Conservation (phyloP, 1,140 invertebrate species). For the Drosophila asahinai region DNA sequence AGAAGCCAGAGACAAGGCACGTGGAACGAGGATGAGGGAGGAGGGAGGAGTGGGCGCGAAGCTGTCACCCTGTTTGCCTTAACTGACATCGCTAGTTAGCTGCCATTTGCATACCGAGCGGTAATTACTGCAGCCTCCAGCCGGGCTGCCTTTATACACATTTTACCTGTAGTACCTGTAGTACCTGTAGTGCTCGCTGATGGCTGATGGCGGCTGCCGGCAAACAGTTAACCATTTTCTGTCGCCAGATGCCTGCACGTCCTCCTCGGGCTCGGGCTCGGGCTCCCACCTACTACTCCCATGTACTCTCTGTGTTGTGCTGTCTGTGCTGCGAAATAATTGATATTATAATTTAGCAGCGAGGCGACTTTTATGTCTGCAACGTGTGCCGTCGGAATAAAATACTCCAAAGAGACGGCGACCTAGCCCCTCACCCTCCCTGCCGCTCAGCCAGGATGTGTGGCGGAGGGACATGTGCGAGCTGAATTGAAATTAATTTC, state of each 20-base stretch:
- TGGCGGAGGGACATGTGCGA: slow-evolving; percentile 43
- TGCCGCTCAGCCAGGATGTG: background rate
- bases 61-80: slow-evolving; percentile 37
- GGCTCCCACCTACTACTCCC: slow-evolving; percentile 3
- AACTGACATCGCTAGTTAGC: slow-evolving; percentile 35
- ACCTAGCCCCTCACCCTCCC: background rate
- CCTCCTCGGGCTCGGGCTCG: background rate
- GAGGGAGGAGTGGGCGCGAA: slow-evolving; percentile 11
- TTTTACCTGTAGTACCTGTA: slow-evolving; percentile 9
- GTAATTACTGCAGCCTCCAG: slow-evolving; percentile 48
- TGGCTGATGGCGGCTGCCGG: slow-evolving; percentile 22
- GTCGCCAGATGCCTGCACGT: slow-evolving; percentile 35
- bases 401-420: slow-evolving; percentile 42
- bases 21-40: background rate
- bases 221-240: slow-evolving; percentile 32
- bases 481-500: slow-evolving; percentile 73
- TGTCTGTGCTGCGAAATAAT: slow-evolving; percentile 61
- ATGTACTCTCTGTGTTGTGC: slow-evolving; percentile 28
- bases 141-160: slow-evolving; percentile 1
- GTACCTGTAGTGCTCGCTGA: slow-evolving; percentile 18
- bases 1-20: background rate
- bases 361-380: slow-evolving; percentile 55
- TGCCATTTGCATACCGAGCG: slow-evolving; percentile 61
- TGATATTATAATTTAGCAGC: slow-evolving; percentile 68
- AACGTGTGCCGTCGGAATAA: slow-evolving; percentile 54